Base-by-base conservation (phyloP, 1,140 invertebrate species). In the Stenopsyche tienmushanensis region DNA sequence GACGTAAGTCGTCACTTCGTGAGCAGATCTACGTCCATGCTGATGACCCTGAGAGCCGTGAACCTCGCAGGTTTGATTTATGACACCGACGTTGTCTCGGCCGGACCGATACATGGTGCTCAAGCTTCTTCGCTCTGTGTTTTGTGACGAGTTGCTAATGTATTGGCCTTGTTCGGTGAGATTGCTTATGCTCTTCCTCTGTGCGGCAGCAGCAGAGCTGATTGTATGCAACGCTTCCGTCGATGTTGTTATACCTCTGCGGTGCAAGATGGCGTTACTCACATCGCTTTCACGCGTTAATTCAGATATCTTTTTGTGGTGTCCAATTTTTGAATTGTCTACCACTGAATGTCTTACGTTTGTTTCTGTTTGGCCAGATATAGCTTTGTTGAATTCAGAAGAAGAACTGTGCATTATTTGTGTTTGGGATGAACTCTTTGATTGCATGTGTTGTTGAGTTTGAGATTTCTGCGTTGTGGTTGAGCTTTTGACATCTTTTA, bases 131-230 rank as follows among this genome's bases (percentile, higher is more conserved):
- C 90, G 83, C 67, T 92, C 89, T 23, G 76, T 83, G 66, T 83
- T 87, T 49, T 88, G 85, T 10, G 82, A 83, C 0, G 81, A 83
- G 67, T 85, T 85, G 64, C 80, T 86, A 54, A 86, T 84, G 73
- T 84, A 87, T 66, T 87, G 83, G 1, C 86, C 86, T 66, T 85
- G 85, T 65, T 90, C 88, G 17, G 87, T 85, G 0, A 92, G 76
- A 73, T 91, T 91, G 0, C 85, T 84, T 20, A 92, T 90, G 53
- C 90, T 92, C 74, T 90, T 91, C 24, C 88, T 82, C 72, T 91
- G 89, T 70, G 88, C 87, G 10, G 88, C 85, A 15, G 89, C 90
- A 1, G 89, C 87, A 0, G 89, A 86, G n/a, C 88, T 89, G 3
- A 86, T 85, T 8, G 84, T 84, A 69, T 88, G 86, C 3, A 86